A percentile compares a stretch with the other conserved stretches of the same genome.
Conservation (phyloP, 2,113 vertebrate species). For the Caloenas nicobarica region DNA sequence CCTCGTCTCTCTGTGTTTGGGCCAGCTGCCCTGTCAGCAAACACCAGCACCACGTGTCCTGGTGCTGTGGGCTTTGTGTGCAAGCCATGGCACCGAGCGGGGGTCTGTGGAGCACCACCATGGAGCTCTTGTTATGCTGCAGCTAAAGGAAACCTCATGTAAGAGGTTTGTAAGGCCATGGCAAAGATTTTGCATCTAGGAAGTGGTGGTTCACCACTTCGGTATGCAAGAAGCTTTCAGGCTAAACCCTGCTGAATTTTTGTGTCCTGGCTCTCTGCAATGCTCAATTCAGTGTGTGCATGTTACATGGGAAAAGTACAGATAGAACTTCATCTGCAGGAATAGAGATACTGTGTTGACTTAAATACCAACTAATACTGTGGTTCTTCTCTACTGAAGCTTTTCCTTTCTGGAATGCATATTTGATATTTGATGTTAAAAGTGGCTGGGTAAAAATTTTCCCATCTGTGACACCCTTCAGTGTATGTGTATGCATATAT, state of each 20-base stretch:
- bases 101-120: not conserved
- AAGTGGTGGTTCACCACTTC: not conserved
- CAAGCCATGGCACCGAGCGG: not conserved
- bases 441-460: not conserved
- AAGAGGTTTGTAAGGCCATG: not conserved
- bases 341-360: not conserved
- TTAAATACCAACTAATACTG: not conserved
- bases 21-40: not conserved
- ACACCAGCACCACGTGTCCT: not conserved
- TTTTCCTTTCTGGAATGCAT: not conserved
- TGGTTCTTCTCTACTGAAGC: not conserved
- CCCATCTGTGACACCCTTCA: not conserved
- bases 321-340: not conserved
- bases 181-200: not conserved
- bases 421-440: not conserved
- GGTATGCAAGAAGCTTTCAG: not conserved
- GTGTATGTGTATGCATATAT: not conserved
- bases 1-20: not conserved
- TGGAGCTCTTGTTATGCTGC: not conserved
- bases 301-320: not conserved
- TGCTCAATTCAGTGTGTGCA: not conserved
- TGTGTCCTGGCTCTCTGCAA: not conserved
- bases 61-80: not conserved
- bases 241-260: not conserved
- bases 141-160: not conserved